Evolutionary conservation across 2,113 vertebrate species (phyloP), one percentile per base, ranked within the genome.

Genomic region (Henicopernis longicauda): DNA sequence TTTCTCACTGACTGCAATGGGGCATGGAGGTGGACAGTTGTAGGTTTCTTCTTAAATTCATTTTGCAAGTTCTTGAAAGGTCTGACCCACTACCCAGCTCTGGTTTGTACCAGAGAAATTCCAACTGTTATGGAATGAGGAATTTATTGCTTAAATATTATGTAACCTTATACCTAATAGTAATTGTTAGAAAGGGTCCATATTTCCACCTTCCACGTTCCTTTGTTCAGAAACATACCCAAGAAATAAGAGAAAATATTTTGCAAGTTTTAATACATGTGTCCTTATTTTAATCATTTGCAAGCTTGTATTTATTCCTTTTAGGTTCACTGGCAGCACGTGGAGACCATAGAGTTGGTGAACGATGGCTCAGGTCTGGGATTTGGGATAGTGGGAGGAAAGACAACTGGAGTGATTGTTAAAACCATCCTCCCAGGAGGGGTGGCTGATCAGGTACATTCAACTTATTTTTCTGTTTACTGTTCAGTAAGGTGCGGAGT

Each of bases 371-470:
- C 99, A 3, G 99, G 99, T 70, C 98, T 99, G 38, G 99, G 99
- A 71, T 99, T 99, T 92, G 99, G 99, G 71, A 99, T 99, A 55
- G 98, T 99, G 16, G 99, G 99, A 95, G 99, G 99, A 95, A 99
- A 99, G 96, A 98, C 98, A 86, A 99, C 99, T 11, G 99, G 99
- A 6, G 99, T 99, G 38, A 99, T 99, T 49, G 99, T 99, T 69
- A 99, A 99, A 97, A 99, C 99, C 38, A 99, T 99, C 88, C 98
- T 99, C 15, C 99, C 99, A 18, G 99, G 99, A 97, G 99, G 99
- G 36, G 98, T 99, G 34, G 99, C 99, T 82, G 99, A 99, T 97
- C 98, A 99, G 99, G 99, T 99, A 95, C 98, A 70, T 82, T 49
- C 13, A 80, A 57, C 10, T 16, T 65, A 25, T 9, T 2, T 58